phyloP scores from a whole-genome alignment of 2,797 vertebrate genomes.

The Kryptopterus vitreolus region DNA sequence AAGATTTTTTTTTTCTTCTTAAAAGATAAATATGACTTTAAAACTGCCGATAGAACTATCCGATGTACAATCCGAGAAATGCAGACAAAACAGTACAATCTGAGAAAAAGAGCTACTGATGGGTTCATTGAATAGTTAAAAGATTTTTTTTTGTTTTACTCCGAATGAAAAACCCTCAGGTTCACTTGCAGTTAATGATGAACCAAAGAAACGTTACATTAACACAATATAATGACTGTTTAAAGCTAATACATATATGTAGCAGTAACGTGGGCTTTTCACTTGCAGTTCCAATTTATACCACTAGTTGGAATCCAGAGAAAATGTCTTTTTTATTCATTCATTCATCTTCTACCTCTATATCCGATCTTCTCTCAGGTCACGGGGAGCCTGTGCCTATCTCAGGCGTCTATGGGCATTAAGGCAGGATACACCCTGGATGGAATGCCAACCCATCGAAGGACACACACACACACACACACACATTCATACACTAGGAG shows the following conservation, averaged over 20 bases:
- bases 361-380: no score
- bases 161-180: no score
- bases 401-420: no score
- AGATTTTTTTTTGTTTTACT: background rate
- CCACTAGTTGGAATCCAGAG: background rate
- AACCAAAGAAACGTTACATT: background rate
- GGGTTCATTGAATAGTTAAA: background rate
- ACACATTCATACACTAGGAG: no score
- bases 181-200: background rate
- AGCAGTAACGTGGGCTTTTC: no score
- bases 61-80: background rate
- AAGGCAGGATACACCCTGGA: no score
- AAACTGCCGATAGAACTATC: background rate
- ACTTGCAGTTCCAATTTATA: background rate
- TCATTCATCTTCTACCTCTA: no score
- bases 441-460: no score
- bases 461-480: no score
- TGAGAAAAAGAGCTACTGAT: background rate
- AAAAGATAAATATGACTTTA: background rate
- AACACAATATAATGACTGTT: background rate
- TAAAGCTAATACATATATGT: background rate
- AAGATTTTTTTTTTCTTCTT: background rate
- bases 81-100: background rate
- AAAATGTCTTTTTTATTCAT: background rate
- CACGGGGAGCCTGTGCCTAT: no score